These are phyloP conservation scores for Pampus argenteus DNA, from an alignment of 2,797 vertebrate genomes.

Conservation along the genomic window DNA sequence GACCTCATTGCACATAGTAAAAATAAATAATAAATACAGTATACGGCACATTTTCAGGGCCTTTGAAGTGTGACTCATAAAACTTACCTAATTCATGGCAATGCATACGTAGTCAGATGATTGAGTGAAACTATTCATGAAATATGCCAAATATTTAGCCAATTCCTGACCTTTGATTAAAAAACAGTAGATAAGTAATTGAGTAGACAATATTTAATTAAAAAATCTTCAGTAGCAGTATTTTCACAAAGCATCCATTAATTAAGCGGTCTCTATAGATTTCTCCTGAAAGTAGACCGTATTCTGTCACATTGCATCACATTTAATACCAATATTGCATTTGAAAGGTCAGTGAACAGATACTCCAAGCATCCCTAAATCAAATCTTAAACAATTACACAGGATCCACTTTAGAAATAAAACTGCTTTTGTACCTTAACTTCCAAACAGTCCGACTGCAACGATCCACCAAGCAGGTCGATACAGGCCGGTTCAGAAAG, in stretches of 20 bases:
- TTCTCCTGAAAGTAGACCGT: constrained; percentile 19
- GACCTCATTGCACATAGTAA: background rate
- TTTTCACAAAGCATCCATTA: constrained; percentile 37
- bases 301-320: constrained; percentile 5
- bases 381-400: constrained; percentile 28
- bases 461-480: constrained; percentile 34
- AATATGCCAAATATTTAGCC: constrained; percentile 2
- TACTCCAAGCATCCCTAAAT: background rate
- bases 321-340: constrained; percentile 25
- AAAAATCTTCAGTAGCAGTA: constrained; percentile 23
- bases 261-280: constrained; percentile 36
- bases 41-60: background rate
- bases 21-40: background rate
- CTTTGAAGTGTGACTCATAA: background rate
- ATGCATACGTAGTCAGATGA: no score
- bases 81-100: background rate
- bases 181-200: constrained; percentile 23
- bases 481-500: constrained; percentile 27
- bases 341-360: constrained; percentile 31
- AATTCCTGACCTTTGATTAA: constrained; percentile 36
- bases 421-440: constrained; percentile 54
- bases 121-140: background rate
- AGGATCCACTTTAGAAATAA: background rate
- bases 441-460: constrained; percentile 19
- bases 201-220: constrained; percentile 6